Evolutionary conservation across 1,140 invertebrate genomes (phyloP).

Genomic region (Sycophila sp.): DNA sequence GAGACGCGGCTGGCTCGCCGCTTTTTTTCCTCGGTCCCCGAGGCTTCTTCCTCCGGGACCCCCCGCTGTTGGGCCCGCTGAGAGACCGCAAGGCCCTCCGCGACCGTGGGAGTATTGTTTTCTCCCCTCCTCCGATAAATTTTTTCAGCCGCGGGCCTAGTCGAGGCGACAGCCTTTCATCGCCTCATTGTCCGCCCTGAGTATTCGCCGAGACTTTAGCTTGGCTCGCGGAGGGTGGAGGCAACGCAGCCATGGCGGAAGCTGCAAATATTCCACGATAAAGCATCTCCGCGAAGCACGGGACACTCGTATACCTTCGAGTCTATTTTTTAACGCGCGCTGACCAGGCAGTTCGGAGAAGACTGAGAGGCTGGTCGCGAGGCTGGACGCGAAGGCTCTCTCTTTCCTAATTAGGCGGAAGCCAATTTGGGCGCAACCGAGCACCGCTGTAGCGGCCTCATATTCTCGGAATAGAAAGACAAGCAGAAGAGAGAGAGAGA

Average conservation of each 20-base stretch:
- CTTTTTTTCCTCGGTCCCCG: constrained; percentile 10
- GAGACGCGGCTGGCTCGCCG: constrained; percentile 36
- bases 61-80: constrained; percentile 44
- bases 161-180: constrained; percentile 13
- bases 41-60: constrained; percentile 38
- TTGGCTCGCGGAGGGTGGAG: too few relatives aligned
- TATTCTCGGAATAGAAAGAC: constrained; percentile 39
- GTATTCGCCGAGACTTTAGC: too few relatives aligned
- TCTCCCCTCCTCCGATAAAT: constrained; percentile 31
- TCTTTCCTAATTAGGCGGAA: constrained; percentile 37
- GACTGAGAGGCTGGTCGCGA: background rate
- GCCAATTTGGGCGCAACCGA: constrained; percentile 35
- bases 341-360: constrained; percentile 16
- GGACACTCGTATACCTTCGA: background rate
- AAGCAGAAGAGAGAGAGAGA: constrained; percentile 15
- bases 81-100: constrained; percentile 23
- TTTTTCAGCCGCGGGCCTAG: background rate
- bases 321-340: constrained; percentile 10
- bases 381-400: background rate
- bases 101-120: constrained; percentile 53
- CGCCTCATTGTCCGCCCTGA: constrained; percentile 2
- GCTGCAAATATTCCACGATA: constrained; percentile 12
- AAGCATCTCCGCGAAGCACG: background rate
- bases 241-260: background rate
- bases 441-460: background rate